These are phyloP conservation scores for Nixonia krombeini DNA, from an alignment of 1,140 invertebrate species.

Conservation along the genomic window DNA sequence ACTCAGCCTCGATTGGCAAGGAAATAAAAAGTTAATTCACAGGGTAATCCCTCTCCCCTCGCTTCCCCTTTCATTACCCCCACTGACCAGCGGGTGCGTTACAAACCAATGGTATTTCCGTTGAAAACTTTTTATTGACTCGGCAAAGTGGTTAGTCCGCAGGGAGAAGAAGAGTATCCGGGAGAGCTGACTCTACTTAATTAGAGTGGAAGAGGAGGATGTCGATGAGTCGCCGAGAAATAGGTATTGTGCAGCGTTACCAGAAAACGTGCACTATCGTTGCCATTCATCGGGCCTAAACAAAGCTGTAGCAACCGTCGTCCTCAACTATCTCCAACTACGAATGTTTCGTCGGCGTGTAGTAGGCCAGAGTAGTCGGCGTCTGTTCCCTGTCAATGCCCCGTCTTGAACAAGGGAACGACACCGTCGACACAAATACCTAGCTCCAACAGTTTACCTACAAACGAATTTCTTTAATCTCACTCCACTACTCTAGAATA, in stretches of 20 bases:
- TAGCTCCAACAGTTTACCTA: too few species aligned
- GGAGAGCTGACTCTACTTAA: conserved; percentile 60
- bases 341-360: conserved; percentile 48
- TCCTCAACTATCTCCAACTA: too few species aligned
- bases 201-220: conserved; percentile 43
- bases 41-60: too few species aligned
- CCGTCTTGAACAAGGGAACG: conserved; percentile 21
- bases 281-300: conserved; percentile 50
- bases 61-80: too few species aligned
- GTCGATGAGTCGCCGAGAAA: conserved; percentile 46
- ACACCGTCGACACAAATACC: conserved; percentile 28
- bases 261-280: conserved; percentile 60
- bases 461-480: too few species aligned
- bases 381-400: too few species aligned
- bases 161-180: conserved; percentile 19
- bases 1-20: too few species aligned
- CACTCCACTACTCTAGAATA: too few species aligned
- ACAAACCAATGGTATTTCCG: conserved; percentile 27
- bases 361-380: too few species aligned
- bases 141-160: conserved; percentile 25
- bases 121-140: conserved; percentile 41
- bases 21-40: too few species aligned
- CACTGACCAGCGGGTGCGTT: conserved; percentile 1
- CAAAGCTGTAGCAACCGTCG: too few species aligned
- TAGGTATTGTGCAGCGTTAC: conserved; percentile 47